Base-by-base conservation (phyloP, 1,140 invertebrate genomes). In the Anagrus nilaparvatae region DNA sequence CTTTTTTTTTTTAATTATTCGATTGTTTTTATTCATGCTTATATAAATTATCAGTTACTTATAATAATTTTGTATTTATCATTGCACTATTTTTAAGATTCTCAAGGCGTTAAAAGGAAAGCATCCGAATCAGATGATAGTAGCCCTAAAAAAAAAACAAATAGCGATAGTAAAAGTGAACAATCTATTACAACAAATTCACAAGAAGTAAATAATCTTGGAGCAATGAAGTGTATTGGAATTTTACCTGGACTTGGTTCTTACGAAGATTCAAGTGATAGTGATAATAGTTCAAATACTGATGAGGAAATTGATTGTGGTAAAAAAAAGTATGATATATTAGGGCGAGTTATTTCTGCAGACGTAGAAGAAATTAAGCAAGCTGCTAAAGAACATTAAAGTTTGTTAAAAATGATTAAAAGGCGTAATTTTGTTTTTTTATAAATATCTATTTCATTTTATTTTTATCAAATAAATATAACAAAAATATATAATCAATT, bases 221-320 rank as follows among this genome's bases (percentile, higher is more conserved):
- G 45, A 33, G 45, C 45, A 4, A 56, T 84, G 24, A 75, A 75
- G 34, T 84, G 82, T 50, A 75, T 85, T 40, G 84, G 78, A 2
- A 76, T 87, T 38, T 63, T 89, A 29, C 85, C 85, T 9, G 84
- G 85, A 3, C 70, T 88, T 25, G 83, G 81, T 1, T 74, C 71
- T 46, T 87, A 89, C 51, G 72, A 76, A 1, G 75, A 85, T 55
- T 81, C 80, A 2, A 81, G 76, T 35, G 79, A 82, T 46, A 77
- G 75, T 3, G 73, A 77, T 28, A 75, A 71, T 27, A 79, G 75
- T 48, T 75, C 72, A 9, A 70, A 73, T 53, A 69, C 69, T 6
- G 79, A 80, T 47, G 59, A 69, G 25, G 78, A 77, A 27, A 57
- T 66, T 2, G 61, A 63, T 24, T 53, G 54, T 28, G 51, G 41